phyloP scores from a whole-genome alignment of 2,888 invertebrate genomes.

The Lathronympha strigana region DNA sequence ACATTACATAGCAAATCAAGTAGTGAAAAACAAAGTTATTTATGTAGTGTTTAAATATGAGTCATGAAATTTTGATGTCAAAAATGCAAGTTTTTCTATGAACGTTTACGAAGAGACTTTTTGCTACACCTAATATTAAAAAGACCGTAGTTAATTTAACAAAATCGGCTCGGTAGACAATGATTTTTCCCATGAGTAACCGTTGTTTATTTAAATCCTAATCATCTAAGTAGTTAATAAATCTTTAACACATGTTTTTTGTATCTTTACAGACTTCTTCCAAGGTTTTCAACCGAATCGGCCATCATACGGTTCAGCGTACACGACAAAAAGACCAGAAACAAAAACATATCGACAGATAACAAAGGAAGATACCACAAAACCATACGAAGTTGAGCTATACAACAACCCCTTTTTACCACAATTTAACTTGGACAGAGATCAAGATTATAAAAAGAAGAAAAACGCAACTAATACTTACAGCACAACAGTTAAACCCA shows the following conservation, averaged over 20 bases:
- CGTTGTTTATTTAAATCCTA: not conserved
- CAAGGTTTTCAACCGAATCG: slow-evolving; percentile 59
- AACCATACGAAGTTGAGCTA: slow-evolving; percentile 37
- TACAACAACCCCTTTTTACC: slow-evolving; percentile 17
- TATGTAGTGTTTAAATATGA: too few species aligned
- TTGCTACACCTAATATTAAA: too few species aligned
- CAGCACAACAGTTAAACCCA: slow-evolving; percentile 45
- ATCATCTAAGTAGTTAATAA: not conserved
- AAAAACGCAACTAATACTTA: slow-evolving; percentile 46
- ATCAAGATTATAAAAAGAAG: slow-evolving; percentile 49
- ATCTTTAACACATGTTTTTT: not conserved
- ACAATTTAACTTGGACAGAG: slow-evolving; percentile 26
- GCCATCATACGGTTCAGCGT: slow-evolving; percentile 45
- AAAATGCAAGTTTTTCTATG: too few species aligned
- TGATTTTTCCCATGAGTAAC: not conserved
- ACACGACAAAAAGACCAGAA: slow-evolving; percentile 26
- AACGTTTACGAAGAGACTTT: too few species aligned
- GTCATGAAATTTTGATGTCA: too few species aligned
- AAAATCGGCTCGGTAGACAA: too few species aligned
- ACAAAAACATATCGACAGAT: slow-evolving; percentile 13
- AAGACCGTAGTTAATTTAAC: too few species aligned
- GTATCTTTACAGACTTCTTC: slow-evolving; percentile 59
- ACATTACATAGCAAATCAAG: too few species aligned
- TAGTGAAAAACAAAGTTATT: too few species aligned
- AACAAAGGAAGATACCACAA: slow-evolving; percentile 25